Base-by-base conservation (phyloP, 2,113 vertebrate genomes). In the Nesoenas mayeri region DNA sequence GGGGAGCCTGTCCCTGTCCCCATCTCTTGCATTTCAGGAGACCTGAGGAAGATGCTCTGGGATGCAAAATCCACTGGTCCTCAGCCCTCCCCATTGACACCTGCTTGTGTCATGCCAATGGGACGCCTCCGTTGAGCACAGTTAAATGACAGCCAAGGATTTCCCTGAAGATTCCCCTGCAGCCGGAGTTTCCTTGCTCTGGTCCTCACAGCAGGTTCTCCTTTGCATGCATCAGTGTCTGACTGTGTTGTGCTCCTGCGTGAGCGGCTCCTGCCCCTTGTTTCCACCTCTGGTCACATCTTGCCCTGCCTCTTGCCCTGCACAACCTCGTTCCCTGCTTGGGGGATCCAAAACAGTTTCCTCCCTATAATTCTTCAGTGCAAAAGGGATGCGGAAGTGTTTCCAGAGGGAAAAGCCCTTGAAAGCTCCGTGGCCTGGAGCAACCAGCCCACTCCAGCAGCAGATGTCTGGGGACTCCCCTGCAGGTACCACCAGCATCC, bases 41-140 rank as follows among this genome's bases (percentile, higher is more conserved):
- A 40, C 44, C 44, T 6, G 18, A 47, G 44, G 44, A 18, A 19
- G 44, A 47, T 47, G 18, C 44, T 19, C 17, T 14, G 51, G 34
- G 65, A 5, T 18, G 21, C 17, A 7, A 17, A 42, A 22, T 69
- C 25, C 6, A 36, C 0, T 3, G 0, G 5, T 31, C 50, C 64
- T n/a, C 13, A 0, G 28, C 15, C 2, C 34, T 48, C 40, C 58
- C 13, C 1, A 7, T 4, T 29, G 56, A 31, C 84, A 53, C 42
- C 62, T 79, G 17, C 36, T 69, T 2, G 0, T 20, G 26, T 25
- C 10, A 0, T 25, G 26, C 57, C 51, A 9, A 19, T 7, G 47
- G 69, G 57, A 24, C 56, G 44, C 22, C 14, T 70, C 48, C 5
- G 2, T 40, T 60, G 65, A 54, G n/a, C 29, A 6, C 32, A 32